Base-by-base conservation (phyloP, 2,797 vertebrate genomes). In the Pseudochirops corinnae region DNA sequence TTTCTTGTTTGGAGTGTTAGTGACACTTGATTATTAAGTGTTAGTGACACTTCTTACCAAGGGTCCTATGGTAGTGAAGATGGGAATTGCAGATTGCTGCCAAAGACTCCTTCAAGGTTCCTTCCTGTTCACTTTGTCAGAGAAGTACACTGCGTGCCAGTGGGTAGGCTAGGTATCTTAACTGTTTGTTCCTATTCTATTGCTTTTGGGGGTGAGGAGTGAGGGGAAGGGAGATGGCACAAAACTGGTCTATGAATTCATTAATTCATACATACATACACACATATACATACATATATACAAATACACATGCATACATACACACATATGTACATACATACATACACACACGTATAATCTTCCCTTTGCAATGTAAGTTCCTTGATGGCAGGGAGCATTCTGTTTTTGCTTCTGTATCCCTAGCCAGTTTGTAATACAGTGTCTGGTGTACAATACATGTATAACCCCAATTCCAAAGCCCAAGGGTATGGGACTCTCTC, bases 1-100 rank as follows among this genome's bases (percentile, higher is more conserved):
- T 90, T 95, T 97, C 93, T 97, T 96, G 56, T 92, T 53, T 93
- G 10, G 53, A 92, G 93, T 52, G 50, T 31, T 60, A 10, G 94
- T 2, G 16, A 26, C 56, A 46, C 67, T 39, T 56, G 53, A 53
- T 7, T 53, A 53, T 53, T 53, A 53, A 92, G 93, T 52, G 50
- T 31, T 60, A 10, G 94, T 2, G 16, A 26, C 56, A 46, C 67
- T 39, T 58, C 82, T 96, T 93, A 74, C 60, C 60, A 28, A 0
- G 13, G n/a, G 87, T 92, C 55, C 82, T 60, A 6, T n/a, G 24
- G 18, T 39, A 74, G 6, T 74, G 67, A 39, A 74, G 67, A 39
- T 74, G 24, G 39, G 9, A 46, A 9, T 26, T 82, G 9, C 24
- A 24, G 21, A 46, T 0, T 82, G 39, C 21, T n/a, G 21, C 74